Percentiles rank a stretch among this genome's conserved stretches.
These are phyloP conservation scores for Geophilus truncorum DNA, from an alignment of 2,888 invertebrate species.

Conservation along the genomic window DNA sequence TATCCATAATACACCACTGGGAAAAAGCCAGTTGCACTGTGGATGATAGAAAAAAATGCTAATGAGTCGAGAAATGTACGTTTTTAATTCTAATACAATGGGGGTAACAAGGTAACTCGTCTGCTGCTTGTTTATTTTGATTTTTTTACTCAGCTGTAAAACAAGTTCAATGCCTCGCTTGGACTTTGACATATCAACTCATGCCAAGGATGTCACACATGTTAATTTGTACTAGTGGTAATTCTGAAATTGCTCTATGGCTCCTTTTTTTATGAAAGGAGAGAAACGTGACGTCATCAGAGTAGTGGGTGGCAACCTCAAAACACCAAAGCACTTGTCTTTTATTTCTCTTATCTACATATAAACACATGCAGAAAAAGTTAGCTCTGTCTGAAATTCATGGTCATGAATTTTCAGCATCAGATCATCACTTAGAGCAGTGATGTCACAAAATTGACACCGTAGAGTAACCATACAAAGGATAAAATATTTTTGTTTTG, in stretches of 20 bases:
- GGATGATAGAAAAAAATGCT: neutral
- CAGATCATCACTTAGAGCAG: neutral
- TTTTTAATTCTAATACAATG: neutral
- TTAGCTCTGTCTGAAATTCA: neutral
- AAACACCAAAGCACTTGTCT: slow-evolving; percentile 5
- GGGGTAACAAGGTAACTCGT: neutral
- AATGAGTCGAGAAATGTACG: neutral
- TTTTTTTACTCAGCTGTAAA: slow-evolving; percentile 15
- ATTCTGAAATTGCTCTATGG: neutral
- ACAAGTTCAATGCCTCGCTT: neutral
- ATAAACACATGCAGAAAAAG: neutral
- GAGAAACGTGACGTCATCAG: neutral
- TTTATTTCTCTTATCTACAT: slow-evolving; percentile 11
- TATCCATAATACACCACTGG: slow-evolving; percentile 7
- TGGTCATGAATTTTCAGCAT: neutral
- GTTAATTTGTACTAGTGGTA: neutral
- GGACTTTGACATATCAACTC: slow-evolving; percentile 5
- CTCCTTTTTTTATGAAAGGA: neutral
- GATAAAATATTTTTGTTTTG: neutral
- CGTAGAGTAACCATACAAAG: neutral
- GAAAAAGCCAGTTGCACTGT: slow-evolving; percentile 19
- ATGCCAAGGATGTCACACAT: neutral
- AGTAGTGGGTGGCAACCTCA: neutral
- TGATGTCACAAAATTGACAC: neutral
- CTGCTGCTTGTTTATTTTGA: slow-evolving; percentile 5